Evolutionary conservation across 2,888 invertebrate genomes (phyloP).

Genomic region (Ichneumoninae sp.): DNA sequence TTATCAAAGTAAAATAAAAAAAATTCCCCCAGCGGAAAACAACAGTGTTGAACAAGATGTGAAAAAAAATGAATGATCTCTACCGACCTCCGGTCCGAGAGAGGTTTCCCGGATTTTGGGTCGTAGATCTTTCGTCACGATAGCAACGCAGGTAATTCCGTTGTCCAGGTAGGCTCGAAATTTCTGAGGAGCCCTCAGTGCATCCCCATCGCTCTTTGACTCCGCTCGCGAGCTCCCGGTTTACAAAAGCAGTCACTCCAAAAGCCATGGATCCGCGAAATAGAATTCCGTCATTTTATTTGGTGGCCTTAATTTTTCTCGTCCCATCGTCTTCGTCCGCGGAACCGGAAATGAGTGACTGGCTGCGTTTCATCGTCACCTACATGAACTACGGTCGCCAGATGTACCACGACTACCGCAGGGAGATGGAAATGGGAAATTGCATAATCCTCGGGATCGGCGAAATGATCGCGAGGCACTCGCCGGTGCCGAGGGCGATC

Average conservation of each 20-base stretch:
- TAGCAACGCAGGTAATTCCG: background rate
- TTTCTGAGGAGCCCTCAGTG: background rate
- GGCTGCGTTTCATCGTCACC: background rate
- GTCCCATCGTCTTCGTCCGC: constrained; percentile 23
- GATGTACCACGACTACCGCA: constrained; percentile 69
- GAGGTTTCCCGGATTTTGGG: too few relatives aligned
- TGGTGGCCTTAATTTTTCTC: constrained; percentile 17
- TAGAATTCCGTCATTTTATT: background rate
- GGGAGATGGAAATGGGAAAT: constrained; percentile 70
- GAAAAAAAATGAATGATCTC: background rate
- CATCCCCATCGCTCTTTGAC: background rate
- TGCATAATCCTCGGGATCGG: constrained; percentile 64
- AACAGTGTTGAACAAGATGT: too few relatives aligned
- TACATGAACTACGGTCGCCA: constrained; percentile 68
- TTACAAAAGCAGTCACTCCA: background rate
- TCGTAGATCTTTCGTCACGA: background rate
- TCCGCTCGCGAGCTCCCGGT: background rate
- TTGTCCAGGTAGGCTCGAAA: background rate
- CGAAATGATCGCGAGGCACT: constrained; percentile 4
- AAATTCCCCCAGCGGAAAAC: too few relatives aligned
- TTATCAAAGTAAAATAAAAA: too few relatives aligned
- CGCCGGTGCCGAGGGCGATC: background rate
- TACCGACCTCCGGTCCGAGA: background rate
- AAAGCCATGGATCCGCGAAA: background rate
- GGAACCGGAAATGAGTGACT: background rate